Percentiles rank a stretch among this genome's conserved stretches.
These are phyloP conservation scores for Montifringilla adamsi DNA, from an alignment of 2,113 vertebrate species.

Conservation along the genomic window DNA sequence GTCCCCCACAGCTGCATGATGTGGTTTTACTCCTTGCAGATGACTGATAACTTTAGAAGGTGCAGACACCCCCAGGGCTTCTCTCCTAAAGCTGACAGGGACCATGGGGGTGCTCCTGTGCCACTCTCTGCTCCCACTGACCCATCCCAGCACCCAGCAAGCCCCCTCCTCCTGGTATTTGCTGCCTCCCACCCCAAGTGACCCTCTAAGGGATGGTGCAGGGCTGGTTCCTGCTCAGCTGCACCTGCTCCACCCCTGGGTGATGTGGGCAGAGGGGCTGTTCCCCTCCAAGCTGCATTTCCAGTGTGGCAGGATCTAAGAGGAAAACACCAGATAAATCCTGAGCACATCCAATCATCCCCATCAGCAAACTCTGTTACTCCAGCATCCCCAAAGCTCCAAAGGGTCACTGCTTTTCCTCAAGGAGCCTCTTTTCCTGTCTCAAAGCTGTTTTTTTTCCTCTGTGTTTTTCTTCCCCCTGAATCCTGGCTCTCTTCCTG, in stretches of 20 bases:
- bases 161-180: neutral
- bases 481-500: neutral
- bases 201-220: rapidly evolving
- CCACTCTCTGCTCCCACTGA: neutral
- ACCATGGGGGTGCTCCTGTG: rapidly evolving
- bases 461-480: rapidly evolving
- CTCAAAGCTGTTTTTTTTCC: neutral
- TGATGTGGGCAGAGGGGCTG: neutral
- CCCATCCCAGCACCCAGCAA: rapidly evolving
- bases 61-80: neutral
- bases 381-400: neutral
- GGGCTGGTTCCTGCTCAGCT: neutral
- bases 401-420: neutral
- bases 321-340: neutral
- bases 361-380: neutral
- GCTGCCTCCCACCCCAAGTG: rapidly evolving
- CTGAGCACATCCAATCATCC: neutral
- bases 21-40: neutral
- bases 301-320: neutral
- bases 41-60: neutral
- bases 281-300: neutral
- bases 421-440: neutral
- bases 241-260: neutral
- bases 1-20: neutral
- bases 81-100: neutral